Evolutionary conservation across 1,140 invertebrate species (phyloP), one percentile per base, ranked within the genome.

Genomic region (Drosophila kanapiae): DNA sequence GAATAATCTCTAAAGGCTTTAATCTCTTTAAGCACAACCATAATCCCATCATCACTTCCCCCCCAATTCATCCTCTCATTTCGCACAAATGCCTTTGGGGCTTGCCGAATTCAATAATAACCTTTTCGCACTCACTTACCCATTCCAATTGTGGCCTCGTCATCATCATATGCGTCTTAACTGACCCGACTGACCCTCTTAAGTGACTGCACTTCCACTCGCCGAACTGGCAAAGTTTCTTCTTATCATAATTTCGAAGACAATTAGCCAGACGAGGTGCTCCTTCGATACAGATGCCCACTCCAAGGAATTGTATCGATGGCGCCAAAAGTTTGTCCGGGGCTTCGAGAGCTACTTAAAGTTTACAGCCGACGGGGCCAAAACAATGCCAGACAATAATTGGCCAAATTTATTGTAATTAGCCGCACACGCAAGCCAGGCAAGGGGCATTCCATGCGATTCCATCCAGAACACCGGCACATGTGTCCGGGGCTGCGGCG

Each of bases 341-440:
- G 35, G 6, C 49, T 48, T 38, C 27, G 60, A 13, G 38, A 75
- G 68, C 58, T 81, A 75, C 81, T 88, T 88, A 72, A 90, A 88
- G 84, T 88, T 88, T 88, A 70, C 78, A 84, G 77, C 76, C 77
- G 29, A 53, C 48, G 68, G 67, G 47, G 23, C 53, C 69, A 69
- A 67, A 57, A 70, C 75, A 78, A 56, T 80, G 80, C 71, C 80
- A 88, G 84, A 80, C 85, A 85, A 90, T 90, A 90, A 90, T 90
- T 90, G 88, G 78, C 81, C 64, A 90, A 90, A 90, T 90, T 90
- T 90, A 90, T 90, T 90, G 85, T 90, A 90, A 90, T 90, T 90
- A 90, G 85, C 57, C 49, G 56, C 68, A 79, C 85, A 90, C 81
- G 78, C 81, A 88, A 68, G 57, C 49, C 81, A 88, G 56, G 57